Conservation (phyloP, 1,140 invertebrate species). For the Micrasema longulum region DNA sequence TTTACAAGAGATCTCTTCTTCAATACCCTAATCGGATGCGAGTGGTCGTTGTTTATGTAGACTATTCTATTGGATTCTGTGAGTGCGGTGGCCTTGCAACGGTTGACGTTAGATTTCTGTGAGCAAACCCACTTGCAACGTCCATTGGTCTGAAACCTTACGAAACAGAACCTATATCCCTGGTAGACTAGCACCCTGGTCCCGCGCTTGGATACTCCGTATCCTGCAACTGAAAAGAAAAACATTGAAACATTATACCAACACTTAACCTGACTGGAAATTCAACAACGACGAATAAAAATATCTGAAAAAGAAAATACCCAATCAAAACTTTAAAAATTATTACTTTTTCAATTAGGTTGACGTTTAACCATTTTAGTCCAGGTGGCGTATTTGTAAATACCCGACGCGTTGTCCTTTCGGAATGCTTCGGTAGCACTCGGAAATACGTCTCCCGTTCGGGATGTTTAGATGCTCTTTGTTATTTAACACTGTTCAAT, state of each 20-base stretch:
- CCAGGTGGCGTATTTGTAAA: no score
- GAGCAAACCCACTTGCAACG: slow-evolving; percentile 41
- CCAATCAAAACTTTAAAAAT: no score
- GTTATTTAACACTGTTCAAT: no score
- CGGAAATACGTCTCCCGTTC: no score
- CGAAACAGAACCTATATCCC: slow-evolving; percentile 38
- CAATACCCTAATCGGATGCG: slow-evolving; percentile 5
- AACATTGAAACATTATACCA: background rate
- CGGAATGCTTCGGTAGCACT: no score
- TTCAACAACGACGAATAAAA: no score
- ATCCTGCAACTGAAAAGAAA: slow-evolving; percentile 35
- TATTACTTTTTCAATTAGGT: no score
- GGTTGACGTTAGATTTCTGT: slow-evolving; percentile 27
- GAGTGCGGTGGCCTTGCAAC: slow-evolving; percentile 23
- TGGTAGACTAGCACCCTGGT: slow-evolving; percentile 25
- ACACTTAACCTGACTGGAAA: no score
- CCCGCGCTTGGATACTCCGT: slow-evolving; percentile 25
- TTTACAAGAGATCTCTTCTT: slow-evolving; percentile 10
- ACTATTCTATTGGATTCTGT: slow-evolving; percentile 30
- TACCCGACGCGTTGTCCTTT: no score
- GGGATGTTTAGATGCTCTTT: no score
- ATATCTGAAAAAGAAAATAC: no score
- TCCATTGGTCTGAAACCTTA: slow-evolving; percentile 13
- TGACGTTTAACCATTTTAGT: no score
- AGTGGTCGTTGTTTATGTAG: slow-evolving; percentile 27